Conservation (phyloP, 2,113 vertebrate genomes). For the Conger conger region DNA sequence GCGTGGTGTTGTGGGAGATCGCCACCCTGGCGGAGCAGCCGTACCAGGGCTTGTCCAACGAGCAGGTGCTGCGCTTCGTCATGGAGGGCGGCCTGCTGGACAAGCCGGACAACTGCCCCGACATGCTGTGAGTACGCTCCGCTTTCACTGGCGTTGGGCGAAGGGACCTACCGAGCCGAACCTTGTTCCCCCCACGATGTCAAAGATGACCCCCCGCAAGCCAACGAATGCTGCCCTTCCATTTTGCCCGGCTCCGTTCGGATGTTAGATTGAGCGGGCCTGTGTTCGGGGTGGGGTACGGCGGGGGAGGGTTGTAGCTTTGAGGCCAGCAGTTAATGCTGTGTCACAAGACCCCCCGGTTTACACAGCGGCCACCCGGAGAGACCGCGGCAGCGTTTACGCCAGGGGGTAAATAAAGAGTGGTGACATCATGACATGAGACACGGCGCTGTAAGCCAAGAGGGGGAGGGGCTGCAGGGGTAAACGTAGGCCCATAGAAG, state of each 20-base stretch:
- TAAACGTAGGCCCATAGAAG: slow-evolving; percentile 36
- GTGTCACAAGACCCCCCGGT: background rate
- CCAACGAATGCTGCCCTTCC: background rate
- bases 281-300: too few species aligned
- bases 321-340: background rate
- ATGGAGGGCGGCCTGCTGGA: slow-evolving; percentile 98
- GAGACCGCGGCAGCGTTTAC: background rate
- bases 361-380: background rate
- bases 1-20: slow-evolving; percentile 96
- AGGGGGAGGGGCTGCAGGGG: background rate
- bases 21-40: slow-evolving; percentile 93
- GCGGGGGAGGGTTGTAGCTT: background rate
- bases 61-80: slow-evolving; percentile 96
- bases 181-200: background rate
- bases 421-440: background rate
- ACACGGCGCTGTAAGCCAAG: background rate
- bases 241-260: background rate
- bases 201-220: background rate
- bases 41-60: slow-evolving; percentile 96
- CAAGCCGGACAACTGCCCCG: slow-evolving; percentile 92
- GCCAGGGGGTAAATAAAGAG: slow-evolving; percentile 20
- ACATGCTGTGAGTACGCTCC: slow-evolving; percentile 84
- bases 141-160: too few species aligned
- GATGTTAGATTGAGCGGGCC: too few species aligned
- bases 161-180: background rate